phyloP scores from a whole-genome alignment of 2,888 invertebrate genomes.

The Ganaspis brasiliensis region DNA sequence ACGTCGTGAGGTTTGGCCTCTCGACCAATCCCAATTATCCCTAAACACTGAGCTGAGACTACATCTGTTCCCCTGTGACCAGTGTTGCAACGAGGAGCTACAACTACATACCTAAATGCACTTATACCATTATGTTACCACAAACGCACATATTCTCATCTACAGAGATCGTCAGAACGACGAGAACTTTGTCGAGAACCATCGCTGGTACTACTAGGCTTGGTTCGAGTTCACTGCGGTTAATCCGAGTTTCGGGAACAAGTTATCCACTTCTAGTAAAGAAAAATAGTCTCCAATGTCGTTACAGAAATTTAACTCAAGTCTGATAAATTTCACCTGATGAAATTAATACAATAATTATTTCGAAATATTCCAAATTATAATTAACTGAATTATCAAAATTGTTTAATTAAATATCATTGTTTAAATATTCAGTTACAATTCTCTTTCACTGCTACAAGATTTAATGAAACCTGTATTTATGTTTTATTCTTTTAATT shows the following conservation, averaged over 20 bases:
- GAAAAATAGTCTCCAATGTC: conserved; percentile 63
- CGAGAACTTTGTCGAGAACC: conserved; percentile 38
- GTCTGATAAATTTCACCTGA: conserved; percentile 54
- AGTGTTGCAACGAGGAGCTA: conserved; percentile 20
- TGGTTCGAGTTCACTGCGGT: conserved; percentile 65
- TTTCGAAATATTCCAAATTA: too few species aligned
- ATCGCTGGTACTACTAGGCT: conserved; percentile 18
- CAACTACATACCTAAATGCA: conserved; percentile 17
- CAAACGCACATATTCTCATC: conserved; percentile 9
- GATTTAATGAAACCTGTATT: too few species aligned
- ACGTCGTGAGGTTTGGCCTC: conserved; percentile 60
- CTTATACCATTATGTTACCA: conserved; percentile 13
- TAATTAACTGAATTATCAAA: too few species aligned
- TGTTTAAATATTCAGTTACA: too few species aligned
- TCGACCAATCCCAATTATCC: conserved; percentile 69
- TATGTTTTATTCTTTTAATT: too few species aligned
- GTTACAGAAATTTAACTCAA: conserved; percentile 60
- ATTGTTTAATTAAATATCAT: too few species aligned
- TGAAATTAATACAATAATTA: too few species aligned
- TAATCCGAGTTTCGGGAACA: conserved; percentile 71
- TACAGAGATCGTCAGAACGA: conserved; percentile 17
- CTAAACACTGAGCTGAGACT: conserved; percentile 59
- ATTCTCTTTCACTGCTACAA: too few species aligned
- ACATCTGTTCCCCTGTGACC: conserved; percentile 61
- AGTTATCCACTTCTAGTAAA: conserved; percentile 63